Evolutionary conservation across 2,888 invertebrate genomes (phyloP), one percentile per base, ranked within the genome.

Genomic region (Acrobasis suavella): DNA sequence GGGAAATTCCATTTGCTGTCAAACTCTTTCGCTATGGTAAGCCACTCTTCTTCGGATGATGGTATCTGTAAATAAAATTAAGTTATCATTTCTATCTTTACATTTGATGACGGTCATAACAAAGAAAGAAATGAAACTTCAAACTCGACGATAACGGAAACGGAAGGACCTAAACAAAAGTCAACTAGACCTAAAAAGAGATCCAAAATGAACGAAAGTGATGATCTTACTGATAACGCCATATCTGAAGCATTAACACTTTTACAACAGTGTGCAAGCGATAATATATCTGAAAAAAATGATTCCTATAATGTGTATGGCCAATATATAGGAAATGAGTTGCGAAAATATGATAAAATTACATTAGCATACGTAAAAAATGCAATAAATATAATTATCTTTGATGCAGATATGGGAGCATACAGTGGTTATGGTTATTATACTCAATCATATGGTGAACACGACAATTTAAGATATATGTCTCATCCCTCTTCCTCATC

Each of bases 1-100:
- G 67, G 64, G 38, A 69, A 69, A 61, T 65, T 62, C 55, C 62
- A 64, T 58, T 61, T 52, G 15, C 52, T 56, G 49, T 39, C 50
- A 58, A 64, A 58, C 42, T 10, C 55, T n/a, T 12, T 55, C 39
- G 55, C n/a, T 16, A 12, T 55, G 3, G 15, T 56, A 60, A 64
- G 56, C 60, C 64, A 60, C 56, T 56, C 60, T 64, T 56, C 50
- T 60, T 60, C 64, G 51, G 60, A 39, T 16, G 39, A 55, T 58
- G 60, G 60, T 17, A 60, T 50, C 60, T 60, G 39, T 51, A 60
- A 60, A 16, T 49, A 39, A 60, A 17, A 60, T 39, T 22, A 56
- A 22, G 22, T 52, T 39, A 58, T 58, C 39, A 17, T 38, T n/a
- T 38, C 14, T 32, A 38, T n/a, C 14, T 39, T 55, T n/a, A 38